Evolutionary conservation across 2,113 vertebrate species (phyloP).

Genomic region (Gallinago paraguaiae): DNA sequence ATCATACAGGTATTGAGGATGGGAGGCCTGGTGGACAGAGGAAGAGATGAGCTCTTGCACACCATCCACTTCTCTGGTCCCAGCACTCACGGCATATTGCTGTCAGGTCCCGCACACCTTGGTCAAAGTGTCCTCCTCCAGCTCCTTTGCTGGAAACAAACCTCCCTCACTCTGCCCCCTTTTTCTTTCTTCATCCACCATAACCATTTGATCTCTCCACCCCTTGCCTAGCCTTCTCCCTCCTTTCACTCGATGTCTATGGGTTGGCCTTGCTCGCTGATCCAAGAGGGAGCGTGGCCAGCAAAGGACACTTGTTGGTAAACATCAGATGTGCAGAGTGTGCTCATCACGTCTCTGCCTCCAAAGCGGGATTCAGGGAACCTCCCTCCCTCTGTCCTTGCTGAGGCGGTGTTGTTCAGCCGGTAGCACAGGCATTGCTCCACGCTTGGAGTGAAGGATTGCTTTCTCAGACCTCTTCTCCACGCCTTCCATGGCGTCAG

Average conservation of each 20-base stretch:
- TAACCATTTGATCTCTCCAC: neutral
- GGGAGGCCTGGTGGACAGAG: neutral
- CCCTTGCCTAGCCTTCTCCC: neutral
- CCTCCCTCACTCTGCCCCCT: neutral
- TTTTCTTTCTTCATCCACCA: neutral
- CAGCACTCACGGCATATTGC: neutral
- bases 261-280: neutral
- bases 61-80: neutral
- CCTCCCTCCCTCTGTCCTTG: neutral
- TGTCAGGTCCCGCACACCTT: neutral
- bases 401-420: rapidly evolving
- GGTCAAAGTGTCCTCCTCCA: neutral
- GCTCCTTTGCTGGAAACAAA: neutral
- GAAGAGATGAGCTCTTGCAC: neutral
- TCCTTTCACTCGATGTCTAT: neutral
- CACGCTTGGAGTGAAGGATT: neutral
- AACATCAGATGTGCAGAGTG: neutral
- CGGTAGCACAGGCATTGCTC: rapidly evolving
- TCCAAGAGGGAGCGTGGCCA: neutral
- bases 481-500: neutral
- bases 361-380: rapidly evolving
- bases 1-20: neutral
- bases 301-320: neutral
- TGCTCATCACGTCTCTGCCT: neutral
- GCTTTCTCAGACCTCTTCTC: neutral